Percentiles rank a stretch among this genome's conserved stretches.
Evolutionary conservation across 2,797 vertebrate genomes (phyloP).

Genomic region (Emydoidea blandingii): DNA sequence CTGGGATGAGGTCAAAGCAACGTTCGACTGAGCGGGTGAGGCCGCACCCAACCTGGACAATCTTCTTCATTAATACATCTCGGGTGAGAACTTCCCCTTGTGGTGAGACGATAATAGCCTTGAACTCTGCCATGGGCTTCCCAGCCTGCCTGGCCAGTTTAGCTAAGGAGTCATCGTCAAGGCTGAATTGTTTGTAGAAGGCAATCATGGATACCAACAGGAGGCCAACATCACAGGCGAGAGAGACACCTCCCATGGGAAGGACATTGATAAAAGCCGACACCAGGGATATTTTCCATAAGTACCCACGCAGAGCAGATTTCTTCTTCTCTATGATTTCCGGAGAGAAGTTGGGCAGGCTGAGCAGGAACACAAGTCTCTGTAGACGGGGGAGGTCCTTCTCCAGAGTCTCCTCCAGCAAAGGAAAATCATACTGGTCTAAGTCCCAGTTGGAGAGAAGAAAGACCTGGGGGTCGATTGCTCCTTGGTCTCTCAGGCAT

Average conservation of each 20-base stretch:
- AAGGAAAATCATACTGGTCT: constrained; percentile 57
- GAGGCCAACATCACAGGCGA: background rate
- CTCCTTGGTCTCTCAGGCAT: background rate
- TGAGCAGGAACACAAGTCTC: constrained; percentile 49
- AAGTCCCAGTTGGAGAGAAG: constrained; percentile 52
- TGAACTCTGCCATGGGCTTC: constrained; percentile 36
- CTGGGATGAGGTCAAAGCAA: background rate
- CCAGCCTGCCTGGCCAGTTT: constrained; percentile 23
- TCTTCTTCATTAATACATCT: constrained; percentile 5
- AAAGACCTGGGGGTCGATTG: constrained; percentile 55
- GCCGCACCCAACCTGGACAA: background rate
- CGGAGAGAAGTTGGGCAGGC: background rate
- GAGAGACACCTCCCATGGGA: background rate
- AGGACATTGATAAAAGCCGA: background rate
- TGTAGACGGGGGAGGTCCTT: constrained; percentile 62
- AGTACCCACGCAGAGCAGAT: background rate
- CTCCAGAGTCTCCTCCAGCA: constrained; percentile 54
- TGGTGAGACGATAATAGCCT: background rate
- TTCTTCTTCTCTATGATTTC: constrained; percentile 26
- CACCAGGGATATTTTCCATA: constrained; percentile 24
- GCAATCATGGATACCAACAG: constrained; percentile 30
- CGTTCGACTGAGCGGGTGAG: background rate
- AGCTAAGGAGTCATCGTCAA: constrained; percentile 55
- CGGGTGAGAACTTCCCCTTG: constrained; percentile 31
- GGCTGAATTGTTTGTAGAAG: constrained; percentile 49